These are phyloP conservation scores for Dromiciops gliroides DNA, from an alignment of 2,113 vertebrate genomes.

Conservation along the genomic window DNA sequence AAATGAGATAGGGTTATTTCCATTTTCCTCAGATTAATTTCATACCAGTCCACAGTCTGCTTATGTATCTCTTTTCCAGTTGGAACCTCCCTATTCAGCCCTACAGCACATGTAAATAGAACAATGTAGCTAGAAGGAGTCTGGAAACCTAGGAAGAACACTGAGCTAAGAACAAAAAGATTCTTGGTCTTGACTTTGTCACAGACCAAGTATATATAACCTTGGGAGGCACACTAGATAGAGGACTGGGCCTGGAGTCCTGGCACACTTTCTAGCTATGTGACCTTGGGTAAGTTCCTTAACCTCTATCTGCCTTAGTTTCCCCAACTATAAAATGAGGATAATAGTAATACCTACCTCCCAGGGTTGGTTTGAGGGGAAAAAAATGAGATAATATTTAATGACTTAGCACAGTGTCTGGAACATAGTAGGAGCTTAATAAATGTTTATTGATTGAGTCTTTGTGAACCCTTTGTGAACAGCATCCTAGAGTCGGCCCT, in stretches of 20 bases:
- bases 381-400: neutral
- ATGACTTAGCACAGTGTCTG: neutral
- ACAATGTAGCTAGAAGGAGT: neutral
- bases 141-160: neutral
- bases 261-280: neutral
- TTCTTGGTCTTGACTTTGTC: neutral
- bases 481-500: neutral
- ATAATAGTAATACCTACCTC: neutral
- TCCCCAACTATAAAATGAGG: neutral
- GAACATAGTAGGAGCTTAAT: neutral
- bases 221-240: neutral
- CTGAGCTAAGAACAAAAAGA: neutral
- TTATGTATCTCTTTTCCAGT: neutral
- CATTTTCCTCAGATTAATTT: conserved; percentile 7
- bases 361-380: neutral
- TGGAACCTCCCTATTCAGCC: neutral
- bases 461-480: too few relatives aligned
- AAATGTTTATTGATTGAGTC: conserved; percentile 35
- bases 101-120: neutral
- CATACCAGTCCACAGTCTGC: neutral
- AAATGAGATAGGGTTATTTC: neutral
- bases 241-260: neutral
- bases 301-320: neutral
- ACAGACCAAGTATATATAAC: neutral
- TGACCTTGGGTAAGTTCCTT: neutral